These are phyloP conservation scores for Prinia subflava DNA, from an alignment of 2,113 vertebrate genomes.

Conservation along the genomic window DNA sequence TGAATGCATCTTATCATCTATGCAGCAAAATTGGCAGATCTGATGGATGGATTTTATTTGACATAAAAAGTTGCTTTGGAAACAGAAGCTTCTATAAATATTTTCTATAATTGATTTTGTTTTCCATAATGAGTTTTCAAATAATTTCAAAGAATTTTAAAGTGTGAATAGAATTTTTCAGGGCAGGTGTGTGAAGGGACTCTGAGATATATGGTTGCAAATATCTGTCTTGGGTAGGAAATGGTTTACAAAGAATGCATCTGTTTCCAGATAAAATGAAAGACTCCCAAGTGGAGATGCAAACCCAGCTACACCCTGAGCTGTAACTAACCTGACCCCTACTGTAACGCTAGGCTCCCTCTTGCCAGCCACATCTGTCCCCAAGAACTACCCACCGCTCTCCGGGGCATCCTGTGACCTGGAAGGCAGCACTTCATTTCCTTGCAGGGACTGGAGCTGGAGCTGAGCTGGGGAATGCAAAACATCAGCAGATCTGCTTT, in stretches of 20 bases:
- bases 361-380: neutral
- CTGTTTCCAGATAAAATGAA: neutral
- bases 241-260: neutral
- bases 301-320: neutral
- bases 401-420: neutral
- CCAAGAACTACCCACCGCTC: neutral
- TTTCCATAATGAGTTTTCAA: neutral
- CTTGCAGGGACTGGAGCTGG: neutral
- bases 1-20: neutral
- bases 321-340: neutral
- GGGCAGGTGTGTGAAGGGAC: neutral
- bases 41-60: neutral
- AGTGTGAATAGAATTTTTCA: neutral
- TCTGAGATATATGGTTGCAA: neutral
- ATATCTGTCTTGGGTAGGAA: neutral
- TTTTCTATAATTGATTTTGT: neutral
- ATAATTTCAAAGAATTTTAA: neutral
- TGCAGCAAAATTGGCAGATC: neutral
- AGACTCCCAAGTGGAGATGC: neutral
- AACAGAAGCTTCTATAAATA: neutral
- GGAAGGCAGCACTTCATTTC: neutral
- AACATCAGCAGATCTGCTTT: neutral
- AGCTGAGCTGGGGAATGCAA: neutral
- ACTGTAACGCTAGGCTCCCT: neutral
- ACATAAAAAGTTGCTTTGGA: neutral